These are phyloP conservation scores for Metalampra italica DNA, from an alignment of 2,888 invertebrate genomes.

Conservation along the genomic window DNA sequence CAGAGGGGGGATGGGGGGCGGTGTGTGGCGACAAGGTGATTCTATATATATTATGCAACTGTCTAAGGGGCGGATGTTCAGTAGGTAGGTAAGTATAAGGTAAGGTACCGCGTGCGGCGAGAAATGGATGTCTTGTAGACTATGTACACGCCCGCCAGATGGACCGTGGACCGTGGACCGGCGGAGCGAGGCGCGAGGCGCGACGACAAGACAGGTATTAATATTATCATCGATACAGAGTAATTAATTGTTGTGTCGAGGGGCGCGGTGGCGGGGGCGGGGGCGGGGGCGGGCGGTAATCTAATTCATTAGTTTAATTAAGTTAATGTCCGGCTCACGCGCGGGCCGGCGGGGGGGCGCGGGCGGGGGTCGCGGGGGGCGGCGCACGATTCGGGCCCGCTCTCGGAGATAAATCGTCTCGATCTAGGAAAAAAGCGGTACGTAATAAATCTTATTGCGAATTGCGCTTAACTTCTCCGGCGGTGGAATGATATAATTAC, in stretches of 20 bases:
- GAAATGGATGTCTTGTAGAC: too few relatives aligned
- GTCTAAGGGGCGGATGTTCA: too few relatives aligned
- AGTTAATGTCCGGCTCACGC: conserved; percentile 39
- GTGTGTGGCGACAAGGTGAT: too few relatives aligned
- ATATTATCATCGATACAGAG: conserved; percentile 23
- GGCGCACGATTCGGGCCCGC: conserved; percentile 17
- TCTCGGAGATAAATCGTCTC: conserved; percentile 28
- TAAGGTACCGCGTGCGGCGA: too few relatives aligned
- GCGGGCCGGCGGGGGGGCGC: conserved; percentile 10
- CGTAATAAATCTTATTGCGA: conserved; percentile 49
- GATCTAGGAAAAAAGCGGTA: conserved; percentile 41
- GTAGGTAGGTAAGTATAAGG: too few relatives aligned
- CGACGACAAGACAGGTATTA: conserved; percentile 30
- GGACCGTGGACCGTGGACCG: too few relatives aligned
- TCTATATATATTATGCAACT: too few relatives aligned
- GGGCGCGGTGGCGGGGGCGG: conserved; percentile 9
- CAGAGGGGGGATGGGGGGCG: too few relatives aligned
- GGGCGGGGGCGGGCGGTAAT: conserved; percentile 24
- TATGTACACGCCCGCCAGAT: too few relatives aligned
- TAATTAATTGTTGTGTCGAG: conserved; percentile 25
- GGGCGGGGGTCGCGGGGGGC: conserved; percentile 7
- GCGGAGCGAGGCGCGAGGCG: too few relatives aligned
- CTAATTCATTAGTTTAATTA: conserved; percentile 53
- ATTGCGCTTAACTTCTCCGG: conserved; percentile 44
- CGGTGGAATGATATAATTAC: conserved; percentile 52